phyloP scores from a whole-genome alignment of 2,113 vertebrate species.

The Forbesichthys papilliferus region DNA sequence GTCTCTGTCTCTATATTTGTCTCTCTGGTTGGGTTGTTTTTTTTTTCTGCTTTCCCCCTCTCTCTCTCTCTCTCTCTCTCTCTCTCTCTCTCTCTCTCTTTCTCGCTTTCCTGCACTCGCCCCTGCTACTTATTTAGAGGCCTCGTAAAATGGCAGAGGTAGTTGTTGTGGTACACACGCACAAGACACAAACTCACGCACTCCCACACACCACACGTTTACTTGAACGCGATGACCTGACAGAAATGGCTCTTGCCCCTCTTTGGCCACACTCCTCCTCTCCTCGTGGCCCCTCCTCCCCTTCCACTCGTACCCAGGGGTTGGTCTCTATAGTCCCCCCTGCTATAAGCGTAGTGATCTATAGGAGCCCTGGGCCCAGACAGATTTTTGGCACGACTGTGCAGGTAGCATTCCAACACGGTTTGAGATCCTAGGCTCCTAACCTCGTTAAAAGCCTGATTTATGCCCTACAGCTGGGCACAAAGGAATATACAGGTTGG shows the following conservation, averaged over 20 bases:
- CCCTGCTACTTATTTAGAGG: constrained; percentile 1
- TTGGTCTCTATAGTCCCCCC: constrained; percentile 59
- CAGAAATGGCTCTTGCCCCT: constrained; percentile 58
- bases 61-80: not conserved
- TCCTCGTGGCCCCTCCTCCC: constrained; percentile 46
- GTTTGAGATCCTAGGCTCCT: constrained; percentile 80
- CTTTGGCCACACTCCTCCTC: constrained; percentile 57
- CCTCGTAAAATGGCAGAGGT: constrained; percentile 12
- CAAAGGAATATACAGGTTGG: constrained; percentile 71
- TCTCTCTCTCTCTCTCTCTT: not conserved
- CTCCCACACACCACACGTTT: constrained; percentile 34
- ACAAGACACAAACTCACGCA: not conserved
- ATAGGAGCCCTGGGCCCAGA: constrained; percentile 76
- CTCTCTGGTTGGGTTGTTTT: not conserved
- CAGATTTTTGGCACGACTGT: constrained; percentile 85
- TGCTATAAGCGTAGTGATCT: constrained; percentile 71
- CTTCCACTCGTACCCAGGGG: constrained; percentile 39
- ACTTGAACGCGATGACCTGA: constrained; percentile 62
- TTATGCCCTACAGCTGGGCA: constrained; percentile 75
- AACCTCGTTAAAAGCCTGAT: constrained; percentile 77
- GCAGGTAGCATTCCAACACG: constrained; percentile 83
- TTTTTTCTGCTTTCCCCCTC: not conserved
- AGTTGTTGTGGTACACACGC: constrained; percentile 22
- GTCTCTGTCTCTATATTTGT: not conserved
- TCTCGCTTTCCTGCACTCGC: constrained; percentile 2